Evolutionary conservation across 92 coral and sea anemone genomes (phyloP), one percentile per base, ranked within the genome.

Genomic region (Blastomussa wellsi): DNA sequence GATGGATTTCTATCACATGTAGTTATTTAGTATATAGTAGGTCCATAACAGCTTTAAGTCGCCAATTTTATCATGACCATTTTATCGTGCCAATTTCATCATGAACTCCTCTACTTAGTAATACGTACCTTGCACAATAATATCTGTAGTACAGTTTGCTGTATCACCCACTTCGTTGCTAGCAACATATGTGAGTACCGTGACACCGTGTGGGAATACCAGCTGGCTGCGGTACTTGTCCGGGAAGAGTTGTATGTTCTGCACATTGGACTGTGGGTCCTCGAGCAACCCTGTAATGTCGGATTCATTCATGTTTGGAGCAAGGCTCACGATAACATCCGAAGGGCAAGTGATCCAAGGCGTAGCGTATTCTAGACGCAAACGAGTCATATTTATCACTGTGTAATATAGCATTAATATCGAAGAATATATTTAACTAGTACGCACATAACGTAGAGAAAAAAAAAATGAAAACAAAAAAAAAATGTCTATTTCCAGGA

Each of bases 261-360:
- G 49, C 49, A 82, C 62, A 87, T 90, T 93, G 42, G 94, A 90
- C 67, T 68, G 81, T 35, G 92, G 94, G 29, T 88, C 82, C 9
- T 33, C 66, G 9, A 88, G 91, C 67, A 74, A 51, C 44, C 86
- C 88, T 20, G 89, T 80, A 41, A 88, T 87, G 81, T 91, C 88
- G 53, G 91, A 86, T 11, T 39, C 80, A 14, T 82, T 79, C 22
- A 74, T 52, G 51, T 85, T 86, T 39, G 86, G 84, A 5, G 59
- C 88, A 24, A 93, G 78, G 12, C 69, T 79, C 47, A 86, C 79
- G 4, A 53, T 6, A 33, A 93, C 84, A 62, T 6, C 76, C 1
- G 64, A 19, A 13, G 91, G 89, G 72, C 96, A 93, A n/a, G 47
- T 38, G 32, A 93, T 80, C 96, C 96, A 93, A n/a, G 96, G 96